A percentile compares a stretch with the other conserved stretches of the same genome.
phyloP scores from a whole-genome alignment of 2,797 vertebrate species.

The Phylloscopus collybita region DNA sequence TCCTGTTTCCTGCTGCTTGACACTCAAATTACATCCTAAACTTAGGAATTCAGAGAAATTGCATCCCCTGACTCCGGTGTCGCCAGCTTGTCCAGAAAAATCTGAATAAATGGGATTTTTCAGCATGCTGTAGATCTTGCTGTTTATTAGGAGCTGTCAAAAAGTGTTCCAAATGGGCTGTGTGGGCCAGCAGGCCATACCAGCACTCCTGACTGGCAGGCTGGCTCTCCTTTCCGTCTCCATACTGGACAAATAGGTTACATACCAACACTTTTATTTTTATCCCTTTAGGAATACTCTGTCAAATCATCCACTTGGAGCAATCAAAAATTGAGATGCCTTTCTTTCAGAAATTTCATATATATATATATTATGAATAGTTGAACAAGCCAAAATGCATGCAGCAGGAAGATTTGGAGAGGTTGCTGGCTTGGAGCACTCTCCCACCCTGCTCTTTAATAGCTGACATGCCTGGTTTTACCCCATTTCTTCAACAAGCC shows the following conservation, averaged over 20 bases:
- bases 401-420: background rate
- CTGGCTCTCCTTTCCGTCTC: constrained; percentile 6
- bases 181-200: background rate
- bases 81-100: background rate
- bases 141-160: constrained; percentile 40
- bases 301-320: background rate
- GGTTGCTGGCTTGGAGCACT: background rate
- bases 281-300: constrained; percentile 19
- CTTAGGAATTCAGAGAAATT: background rate
- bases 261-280: constrained; percentile 56
- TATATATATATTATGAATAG: background rate
- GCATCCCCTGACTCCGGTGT: background rate
- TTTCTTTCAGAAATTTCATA: background rate
- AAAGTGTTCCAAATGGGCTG: background rate
- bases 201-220: background rate
- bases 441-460: background rate
- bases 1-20: background rate
- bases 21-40: background rate
- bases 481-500: background rate
- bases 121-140: background rate
- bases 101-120: background rate
- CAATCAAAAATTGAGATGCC: background rate
- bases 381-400: background rate
- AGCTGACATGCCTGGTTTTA: background rate
- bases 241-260: constrained; percentile 2